A percentile compares a stretch with the other conserved stretches of the same genome.
phyloP scores from a whole-genome alignment of 2,888 invertebrate genomes.

The Caenorhabditis sp. region DNA sequence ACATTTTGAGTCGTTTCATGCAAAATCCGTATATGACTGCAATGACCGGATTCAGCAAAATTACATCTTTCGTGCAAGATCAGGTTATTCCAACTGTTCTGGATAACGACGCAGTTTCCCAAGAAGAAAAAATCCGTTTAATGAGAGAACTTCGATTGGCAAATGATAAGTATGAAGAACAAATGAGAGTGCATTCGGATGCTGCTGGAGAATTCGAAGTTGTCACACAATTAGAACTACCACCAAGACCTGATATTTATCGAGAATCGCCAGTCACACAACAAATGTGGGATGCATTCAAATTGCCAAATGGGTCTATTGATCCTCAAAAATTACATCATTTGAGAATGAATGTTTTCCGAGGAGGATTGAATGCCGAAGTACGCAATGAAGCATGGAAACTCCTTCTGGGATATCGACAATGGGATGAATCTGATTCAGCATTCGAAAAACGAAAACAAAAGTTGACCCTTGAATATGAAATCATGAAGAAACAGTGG shows the following conservation, averaged over 20 bases:
- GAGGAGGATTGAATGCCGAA: conserved; percentile 55
- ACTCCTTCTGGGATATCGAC: conserved; percentile 86
- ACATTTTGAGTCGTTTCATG: conserved; percentile 73
- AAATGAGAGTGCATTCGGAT: conserved; percentile 52
- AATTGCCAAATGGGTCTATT: conserved; percentile 83
- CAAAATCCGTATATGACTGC: conserved; percentile 84
- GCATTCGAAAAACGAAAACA: conserved; percentile 80
- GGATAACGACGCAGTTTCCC: conserved; percentile 68
- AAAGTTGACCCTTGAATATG: conserved; percentile 74
- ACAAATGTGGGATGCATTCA: conserved; percentile 80
- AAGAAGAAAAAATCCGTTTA: conserved; percentile 70
- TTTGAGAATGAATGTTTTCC: conserved; percentile 80
- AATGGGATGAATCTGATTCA: conserved; percentile 82
- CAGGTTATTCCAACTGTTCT: conserved; percentile 67
- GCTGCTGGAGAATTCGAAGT: conserved; percentile 68
- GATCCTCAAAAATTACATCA: conserved; percentile 78
- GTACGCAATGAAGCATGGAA: conserved; percentile 90
- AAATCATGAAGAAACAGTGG: conserved; percentile 90
- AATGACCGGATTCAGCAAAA: conserved; percentile 85
- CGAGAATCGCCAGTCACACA: conserved; percentile 78
- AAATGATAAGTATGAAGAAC: conserved; percentile 43
- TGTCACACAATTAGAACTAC: conserved; percentile 75
- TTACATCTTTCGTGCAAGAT: conserved; percentile 81
- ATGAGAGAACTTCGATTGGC: conserved; percentile 73
- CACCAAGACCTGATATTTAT: conserved; percentile 79